phyloP scores from a whole-genome alignment of 2,113 vertebrate species.

The Eulacestoma nigropectus region DNA sequence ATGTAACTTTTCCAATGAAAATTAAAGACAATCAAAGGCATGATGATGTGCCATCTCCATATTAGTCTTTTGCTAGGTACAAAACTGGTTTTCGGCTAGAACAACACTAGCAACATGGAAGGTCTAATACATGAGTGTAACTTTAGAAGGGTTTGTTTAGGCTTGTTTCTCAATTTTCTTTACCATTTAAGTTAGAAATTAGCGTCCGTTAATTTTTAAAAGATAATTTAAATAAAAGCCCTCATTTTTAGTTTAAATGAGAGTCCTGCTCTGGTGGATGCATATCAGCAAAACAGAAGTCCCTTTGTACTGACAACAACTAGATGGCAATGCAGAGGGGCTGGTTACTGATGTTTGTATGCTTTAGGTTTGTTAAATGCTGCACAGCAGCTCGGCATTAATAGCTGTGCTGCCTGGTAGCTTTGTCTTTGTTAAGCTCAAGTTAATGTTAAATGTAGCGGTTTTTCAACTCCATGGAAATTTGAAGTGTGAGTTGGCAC shows the following conservation, averaged over 20 bases:
- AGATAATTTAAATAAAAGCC: background rate
- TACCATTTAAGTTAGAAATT: background rate
- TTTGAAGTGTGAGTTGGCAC: background rate
- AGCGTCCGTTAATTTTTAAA: background rate
- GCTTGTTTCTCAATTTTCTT: background rate
- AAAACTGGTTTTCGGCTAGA: background rate
- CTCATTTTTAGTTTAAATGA: background rate
- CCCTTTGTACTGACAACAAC: background rate
- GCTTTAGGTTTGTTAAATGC: background rate
- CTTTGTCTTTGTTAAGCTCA: background rate
- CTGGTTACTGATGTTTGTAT: background rate
- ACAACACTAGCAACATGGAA: background rate
- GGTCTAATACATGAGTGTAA: accelerated
- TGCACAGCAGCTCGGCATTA: background rate
- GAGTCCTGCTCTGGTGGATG: background rate
- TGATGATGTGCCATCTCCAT: background rate
- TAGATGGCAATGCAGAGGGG: background rate
- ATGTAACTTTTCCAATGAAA: background rate
- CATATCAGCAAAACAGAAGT: background rate
- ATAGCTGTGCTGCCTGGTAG: background rate
- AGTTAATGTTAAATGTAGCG: background rate
- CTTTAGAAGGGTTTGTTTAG: background rate
- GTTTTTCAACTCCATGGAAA: background rate
- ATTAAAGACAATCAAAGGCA: background rate
- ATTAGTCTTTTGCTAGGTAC: background rate